Base-by-base conservation (phyloP, 2,797 vertebrate species). In the Discoglossus pictus region DNA sequence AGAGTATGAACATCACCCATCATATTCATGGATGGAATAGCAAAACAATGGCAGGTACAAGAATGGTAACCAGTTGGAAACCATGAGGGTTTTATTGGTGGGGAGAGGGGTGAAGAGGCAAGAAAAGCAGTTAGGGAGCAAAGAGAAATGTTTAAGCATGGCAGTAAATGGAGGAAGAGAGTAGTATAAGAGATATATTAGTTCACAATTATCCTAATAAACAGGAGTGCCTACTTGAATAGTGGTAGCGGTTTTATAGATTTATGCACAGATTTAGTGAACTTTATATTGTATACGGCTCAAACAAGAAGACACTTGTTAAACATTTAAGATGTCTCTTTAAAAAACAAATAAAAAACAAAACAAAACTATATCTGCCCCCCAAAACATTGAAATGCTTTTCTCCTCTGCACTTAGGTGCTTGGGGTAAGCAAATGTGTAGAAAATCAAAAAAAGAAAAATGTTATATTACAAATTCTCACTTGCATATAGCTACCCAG, bases 121-220 rank as follows among this genome's bases (percentile, higher is more conserved):
- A 25, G 31, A 48, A 50, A 70, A 76, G 43, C 23, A 64, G 23
- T 56, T 25, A 35, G 38, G 20, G 43, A 53, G 43, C 69, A 23
- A 36, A 47, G 42, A 24, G n/a, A n/a, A n/a, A n/a, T n/a, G n/a
- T n/a, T n/a, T n/a, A n/a, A 75, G 54, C 60, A 25, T 63, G 68
- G 36, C 58, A 58, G 54, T 38, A 24, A 69, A 58, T 3, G 24
- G 4, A 65, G 52, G 1, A 73, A 59, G 25, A 24, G 55, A 51
- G 42, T 47, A 0, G 0, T 0, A 27, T 61, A 74, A 72, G 65
- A 74, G 4, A 53, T 68, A 61, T 25, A 23, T 68, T 72, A 10
- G 7, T 21, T 73, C 73, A 68, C 27, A 61, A 60, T n/a, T 44
- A 44, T n/a, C 50, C 50, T 47, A 61, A 62, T 24, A 52, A 15